Evolutionary conservation across 2,113 vertebrate species (phyloP).

Genomic region (Notarius lentiginosus): DNA sequence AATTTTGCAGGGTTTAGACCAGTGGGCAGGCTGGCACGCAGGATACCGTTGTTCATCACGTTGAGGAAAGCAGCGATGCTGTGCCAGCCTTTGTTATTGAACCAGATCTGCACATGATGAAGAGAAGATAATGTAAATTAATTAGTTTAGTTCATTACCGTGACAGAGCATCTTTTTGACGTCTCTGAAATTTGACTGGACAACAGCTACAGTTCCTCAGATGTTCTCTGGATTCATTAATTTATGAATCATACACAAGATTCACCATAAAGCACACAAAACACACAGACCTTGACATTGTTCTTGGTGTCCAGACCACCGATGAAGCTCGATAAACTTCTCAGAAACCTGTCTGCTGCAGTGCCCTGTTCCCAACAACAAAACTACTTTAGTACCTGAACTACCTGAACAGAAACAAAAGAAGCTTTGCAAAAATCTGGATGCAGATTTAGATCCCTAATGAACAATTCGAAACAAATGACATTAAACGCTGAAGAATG

Average conservation of each 20-base stretch:
- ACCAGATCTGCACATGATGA: conserved; percentile 85
- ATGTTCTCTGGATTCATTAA: background rate
- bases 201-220: too few species aligned
- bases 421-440: background rate
- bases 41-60: conserved; percentile 94
- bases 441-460: background rate
- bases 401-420: background rate
- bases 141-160: too few species aligned
- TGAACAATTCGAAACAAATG: background rate
- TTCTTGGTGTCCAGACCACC: conserved; percentile 89
- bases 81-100: conserved; percentile 99
- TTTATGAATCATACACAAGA: background rate
- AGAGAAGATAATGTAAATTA: background rate
- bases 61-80: conserved; percentile 91
- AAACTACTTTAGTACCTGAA: background rate
- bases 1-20: conserved; percentile 81
- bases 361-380: conserved; percentile 73
- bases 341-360: conserved; percentile 88
- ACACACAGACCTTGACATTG: conserved; percentile 86
- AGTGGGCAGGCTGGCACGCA: conserved; percentile 82
- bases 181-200: background rate
- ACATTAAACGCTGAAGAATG: background rate
- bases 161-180: background rate
- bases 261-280: background rate
- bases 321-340: conserved; percentile 84